Base-by-base conservation (phyloP, 2,113 vertebrate genomes). In the Fulica atra region DNA sequence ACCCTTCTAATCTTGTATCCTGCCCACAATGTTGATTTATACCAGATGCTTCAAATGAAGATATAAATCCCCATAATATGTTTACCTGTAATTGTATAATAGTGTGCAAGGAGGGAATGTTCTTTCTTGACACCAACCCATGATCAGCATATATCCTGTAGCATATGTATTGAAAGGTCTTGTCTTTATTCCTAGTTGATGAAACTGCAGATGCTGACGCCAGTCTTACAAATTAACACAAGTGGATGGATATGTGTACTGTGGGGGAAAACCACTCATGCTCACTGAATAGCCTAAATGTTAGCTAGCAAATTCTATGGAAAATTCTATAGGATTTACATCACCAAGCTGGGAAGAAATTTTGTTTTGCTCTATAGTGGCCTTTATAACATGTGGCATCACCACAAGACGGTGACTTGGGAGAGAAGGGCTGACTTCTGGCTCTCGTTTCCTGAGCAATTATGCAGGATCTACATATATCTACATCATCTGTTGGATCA, bases 1-100 rank as follows among this genome's bases (percentile, higher is more conserved):
- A 89, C 77, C 93, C 54, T 95, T 96, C 94, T 94, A 94, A 91
- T 89, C 93, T 95, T 77, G 94, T 94, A 95, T 96, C 89, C 95
- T 94, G 86, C 66, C 70, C 7, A 26, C 1, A 2, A 68, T 59
- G 85, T 86, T 92, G 94, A 97, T 95, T 96, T 96, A 97, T 85
- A 89, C 86, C 87, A 96, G 92, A 96, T 0, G 42, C 61, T 95
- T 95, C 71, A 88, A 94, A 97, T 94, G 69, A 95, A 89, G 81
- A 89, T 81, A 80, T 81, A 94, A 95, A 96, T 54, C 61, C 85
- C 66, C 6, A 16, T 97, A 96, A 95, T 89, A 88, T 0, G 0
- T 80, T 96, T 95, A 94, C 93, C 88, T 96, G 88, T 95, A 96
- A 96, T 96, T 94, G 40, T 69, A 72, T 93, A 93, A 96, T 42